phyloP scores from a whole-genome alignment of 2,888 invertebrate species.

The Parasteatoda lunata region DNA sequence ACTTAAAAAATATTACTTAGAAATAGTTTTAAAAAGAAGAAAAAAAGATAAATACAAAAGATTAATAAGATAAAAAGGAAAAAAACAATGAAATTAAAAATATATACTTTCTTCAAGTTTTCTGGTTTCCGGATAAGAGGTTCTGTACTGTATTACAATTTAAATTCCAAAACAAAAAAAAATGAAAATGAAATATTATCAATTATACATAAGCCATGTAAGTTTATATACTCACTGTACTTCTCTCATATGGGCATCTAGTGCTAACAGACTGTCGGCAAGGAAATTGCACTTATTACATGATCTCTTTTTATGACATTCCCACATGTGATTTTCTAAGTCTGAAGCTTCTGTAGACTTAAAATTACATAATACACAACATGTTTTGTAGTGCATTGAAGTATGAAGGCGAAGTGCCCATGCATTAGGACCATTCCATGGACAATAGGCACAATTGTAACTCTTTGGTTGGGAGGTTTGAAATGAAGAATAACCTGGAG shows the following conservation, averaged over 20 bases:
- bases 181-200: no score
- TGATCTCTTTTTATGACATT: constrained; percentile 92
- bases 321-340: constrained; percentile 90
- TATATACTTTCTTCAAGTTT: not conserved
- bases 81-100: not conserved
- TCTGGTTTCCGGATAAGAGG: no score
- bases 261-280: constrained; percentile 87
- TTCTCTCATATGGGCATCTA: constrained; percentile 82
- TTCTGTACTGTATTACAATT: no score
- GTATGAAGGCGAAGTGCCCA: constrained; percentile 94
- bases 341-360: constrained; percentile 93
- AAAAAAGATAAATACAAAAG: no score
- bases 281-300: constrained; percentile 91
- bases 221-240: constrained; percentile 75
- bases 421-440: constrained; percentile 94
- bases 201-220: not conserved
- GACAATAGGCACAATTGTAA: constrained; percentile 90
- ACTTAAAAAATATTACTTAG: no score
- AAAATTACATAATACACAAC: constrained; percentile 92
- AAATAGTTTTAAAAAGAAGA: no score
- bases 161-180: no score
- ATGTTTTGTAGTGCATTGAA: constrained; percentile 94
- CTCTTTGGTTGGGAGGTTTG: constrained; percentile 76
- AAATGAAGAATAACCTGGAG: constrained; percentile 24
- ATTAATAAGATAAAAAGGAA: no score